phyloP scores from a whole-genome alignment of 2,113 vertebrate species.

The Callopanchax toddi region DNA sequence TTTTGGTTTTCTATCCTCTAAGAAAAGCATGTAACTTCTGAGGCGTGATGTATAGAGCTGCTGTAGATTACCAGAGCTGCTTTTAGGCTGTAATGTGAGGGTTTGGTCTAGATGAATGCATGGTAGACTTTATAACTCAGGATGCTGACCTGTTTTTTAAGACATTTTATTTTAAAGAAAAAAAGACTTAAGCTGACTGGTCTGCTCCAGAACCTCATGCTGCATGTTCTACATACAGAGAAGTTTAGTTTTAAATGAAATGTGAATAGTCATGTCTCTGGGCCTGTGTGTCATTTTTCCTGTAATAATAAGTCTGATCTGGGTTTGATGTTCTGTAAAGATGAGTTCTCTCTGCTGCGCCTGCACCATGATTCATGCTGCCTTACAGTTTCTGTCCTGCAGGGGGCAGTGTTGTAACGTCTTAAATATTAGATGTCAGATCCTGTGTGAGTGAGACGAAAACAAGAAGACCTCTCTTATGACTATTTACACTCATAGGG shows the following conservation, averaged over 20 bases:
- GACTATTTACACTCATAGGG: slow-evolving; percentile 20
- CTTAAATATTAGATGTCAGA: not conserved
- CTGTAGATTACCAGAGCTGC: slow-evolving; percentile 23
- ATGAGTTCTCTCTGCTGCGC: slow-evolving; percentile 3
- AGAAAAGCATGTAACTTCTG: slow-evolving; percentile 17
- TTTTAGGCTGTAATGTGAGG: slow-evolving; percentile 16
- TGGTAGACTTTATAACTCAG: slow-evolving; percentile 30
- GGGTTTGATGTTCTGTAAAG: not conserved
- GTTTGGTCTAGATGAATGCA: slow-evolving; percentile 1
- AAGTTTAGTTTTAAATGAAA: slow-evolving; percentile 1
- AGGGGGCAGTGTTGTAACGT: slow-evolving; percentile 53
- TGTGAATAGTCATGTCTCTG: not conserved
- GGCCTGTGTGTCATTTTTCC: not conserved
- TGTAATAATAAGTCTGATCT: too few relatives aligned
- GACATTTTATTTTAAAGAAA: slow-evolving; percentile 53
- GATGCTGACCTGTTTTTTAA: slow-evolving; percentile 28
- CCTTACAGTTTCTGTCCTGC: slow-evolving; percentile 51
- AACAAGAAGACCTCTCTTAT: not conserved
- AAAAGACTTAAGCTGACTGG: slow-evolving; percentile 5
- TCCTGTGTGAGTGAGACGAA: not conserved
- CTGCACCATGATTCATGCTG: slow-evolving; percentile 37
- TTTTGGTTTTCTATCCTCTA: not conserved
- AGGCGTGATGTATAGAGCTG: slow-evolving; percentile 23
- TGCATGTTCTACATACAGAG: not conserved
- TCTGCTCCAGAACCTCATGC: slow-evolving; percentile 13